Percentiles rank a stretch among this genome's conserved stretches.
Evolutionary conservation across 2,113 vertebrate species (phyloP).

Genomic region (Nannospalax galili): DNA sequence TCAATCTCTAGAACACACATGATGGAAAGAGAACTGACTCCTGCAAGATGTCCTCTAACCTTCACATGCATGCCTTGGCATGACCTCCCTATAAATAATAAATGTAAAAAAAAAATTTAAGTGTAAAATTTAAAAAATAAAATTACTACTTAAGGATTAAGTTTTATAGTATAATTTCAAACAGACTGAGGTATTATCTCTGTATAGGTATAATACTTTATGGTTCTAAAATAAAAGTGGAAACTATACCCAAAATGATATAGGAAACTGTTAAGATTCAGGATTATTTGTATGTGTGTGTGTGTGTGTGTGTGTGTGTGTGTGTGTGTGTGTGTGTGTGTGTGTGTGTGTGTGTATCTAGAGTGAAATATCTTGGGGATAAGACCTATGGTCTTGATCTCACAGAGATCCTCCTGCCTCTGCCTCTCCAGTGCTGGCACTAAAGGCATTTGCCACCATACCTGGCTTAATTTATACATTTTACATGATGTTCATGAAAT

Average conservation of each 20-base stretch:
- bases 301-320: not conserved
- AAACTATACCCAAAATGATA: not conserved
- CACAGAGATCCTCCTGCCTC: too few species aligned
- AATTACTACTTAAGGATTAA: not conserved
- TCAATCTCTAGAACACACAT: too few species aligned
- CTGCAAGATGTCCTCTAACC: too few species aligned
- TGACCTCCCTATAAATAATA: not conserved
- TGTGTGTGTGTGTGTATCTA: not conserved
- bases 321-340: not conserved
- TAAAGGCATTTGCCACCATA: too few species aligned
- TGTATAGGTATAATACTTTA: not conserved
- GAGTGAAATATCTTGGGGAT: not conserved
- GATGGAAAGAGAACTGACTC: not conserved
- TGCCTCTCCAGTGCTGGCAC: too few species aligned
- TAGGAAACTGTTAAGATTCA: not conserved
- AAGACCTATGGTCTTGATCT: not conserved
- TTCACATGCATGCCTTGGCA: not conserved
- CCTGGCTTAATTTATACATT: not conserved
- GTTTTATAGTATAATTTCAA: not conserved
- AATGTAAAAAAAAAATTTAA: not conserved
- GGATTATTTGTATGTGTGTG: not conserved
- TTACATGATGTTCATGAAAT: not conserved
- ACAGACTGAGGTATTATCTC: not conserved
- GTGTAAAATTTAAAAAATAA: not conserved
- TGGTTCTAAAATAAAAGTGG: not conserved